A percentile compares a stretch with the other conserved stretches of the same genome.
These are phyloP conservation scores for Tyria jacobaeae DNA, from an alignment of 2,888 invertebrate species.

Conservation along the genomic window DNA sequence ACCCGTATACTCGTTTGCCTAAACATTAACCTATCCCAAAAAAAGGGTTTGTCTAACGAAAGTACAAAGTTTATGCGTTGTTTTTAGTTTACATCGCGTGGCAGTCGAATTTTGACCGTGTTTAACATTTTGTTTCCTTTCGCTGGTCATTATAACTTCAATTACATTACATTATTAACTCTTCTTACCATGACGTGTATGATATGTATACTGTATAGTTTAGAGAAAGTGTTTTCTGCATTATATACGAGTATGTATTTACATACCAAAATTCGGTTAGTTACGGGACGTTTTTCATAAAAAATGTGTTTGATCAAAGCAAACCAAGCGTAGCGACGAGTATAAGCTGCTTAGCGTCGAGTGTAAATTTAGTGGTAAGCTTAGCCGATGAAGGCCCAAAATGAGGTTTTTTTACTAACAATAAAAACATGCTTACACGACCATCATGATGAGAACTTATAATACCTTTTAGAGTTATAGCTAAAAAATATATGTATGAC, in stretches of 20 bases:
- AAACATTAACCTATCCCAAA: too few relatives aligned
- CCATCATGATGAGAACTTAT: background rate
- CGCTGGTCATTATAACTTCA: too few relatives aligned
- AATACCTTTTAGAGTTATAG: background rate
- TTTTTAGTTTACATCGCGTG: too few relatives aligned
- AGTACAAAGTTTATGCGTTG: too few relatives aligned
- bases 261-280: background rate
- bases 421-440: background rate
- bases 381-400: background rate
- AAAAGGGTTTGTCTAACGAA: too few relatives aligned
- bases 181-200: too few relatives aligned
- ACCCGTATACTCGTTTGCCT: too few relatives aligned
- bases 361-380: slow-evolving; percentile 3
- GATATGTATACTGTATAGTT: too few relatives aligned
- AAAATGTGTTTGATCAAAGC: background rate
- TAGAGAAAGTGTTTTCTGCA: too few relatives aligned
- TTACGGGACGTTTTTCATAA: background rate
- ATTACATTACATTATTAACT: too few relatives aligned
- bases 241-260: background rate
- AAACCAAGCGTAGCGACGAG: background rate
- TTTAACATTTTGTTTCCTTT: too few relatives aligned
- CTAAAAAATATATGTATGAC: background rate
- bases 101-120: too few relatives aligned
- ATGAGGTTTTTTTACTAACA: background rate
- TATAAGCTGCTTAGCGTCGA: slow-evolving; percentile 6